phyloP scores from a whole-genome alignment of 2,888 invertebrate genomes.

The Thereva nobilitata region DNA sequence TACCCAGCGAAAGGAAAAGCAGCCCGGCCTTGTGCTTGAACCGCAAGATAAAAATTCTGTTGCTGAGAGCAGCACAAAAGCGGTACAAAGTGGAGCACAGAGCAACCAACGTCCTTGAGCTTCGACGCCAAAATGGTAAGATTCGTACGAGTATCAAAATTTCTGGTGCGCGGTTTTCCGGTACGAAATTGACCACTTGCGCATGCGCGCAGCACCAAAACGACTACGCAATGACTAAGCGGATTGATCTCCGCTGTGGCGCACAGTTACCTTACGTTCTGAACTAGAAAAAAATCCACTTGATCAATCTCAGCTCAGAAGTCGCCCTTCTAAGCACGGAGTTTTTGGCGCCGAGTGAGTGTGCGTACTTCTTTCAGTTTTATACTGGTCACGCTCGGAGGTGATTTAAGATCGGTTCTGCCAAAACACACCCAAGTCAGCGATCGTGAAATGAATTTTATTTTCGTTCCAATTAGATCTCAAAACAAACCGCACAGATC shows the following conservation, averaged over 20 bases:
- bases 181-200: slow-evolving; percentile 23
- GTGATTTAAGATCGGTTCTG: too few relatives aligned
- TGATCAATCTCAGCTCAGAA: background rate
- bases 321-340: slow-evolving; percentile 1
- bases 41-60: slow-evolving; percentile 11
- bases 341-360: background rate
- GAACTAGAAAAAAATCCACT: background rate
- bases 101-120: slow-evolving; percentile 19
- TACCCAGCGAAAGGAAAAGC: slow-evolving; percentile 20
- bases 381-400: background rate
- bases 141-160: background rate
- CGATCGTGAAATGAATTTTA: too few relatives aligned
- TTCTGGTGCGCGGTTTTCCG: slow-evolving; percentile 9
- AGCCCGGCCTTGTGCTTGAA: slow-evolving; percentile 32
- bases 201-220: slow-evolving; percentile 14
- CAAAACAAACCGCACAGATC: too few relatives aligned
- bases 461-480: too few relatives aligned
- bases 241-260: background rate
- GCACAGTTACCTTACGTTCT: background rate
- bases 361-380: background rate
- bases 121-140: background rate
- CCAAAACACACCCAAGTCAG: too few relatives aligned
- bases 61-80: background rate
- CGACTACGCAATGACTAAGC: slow-evolving; percentile 8
- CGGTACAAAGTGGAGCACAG: slow-evolving; percentile 12